Evolutionary conservation across 2,888 invertebrate genomes (phyloP).

Genomic region (Oscheius myriophilus): DNA sequence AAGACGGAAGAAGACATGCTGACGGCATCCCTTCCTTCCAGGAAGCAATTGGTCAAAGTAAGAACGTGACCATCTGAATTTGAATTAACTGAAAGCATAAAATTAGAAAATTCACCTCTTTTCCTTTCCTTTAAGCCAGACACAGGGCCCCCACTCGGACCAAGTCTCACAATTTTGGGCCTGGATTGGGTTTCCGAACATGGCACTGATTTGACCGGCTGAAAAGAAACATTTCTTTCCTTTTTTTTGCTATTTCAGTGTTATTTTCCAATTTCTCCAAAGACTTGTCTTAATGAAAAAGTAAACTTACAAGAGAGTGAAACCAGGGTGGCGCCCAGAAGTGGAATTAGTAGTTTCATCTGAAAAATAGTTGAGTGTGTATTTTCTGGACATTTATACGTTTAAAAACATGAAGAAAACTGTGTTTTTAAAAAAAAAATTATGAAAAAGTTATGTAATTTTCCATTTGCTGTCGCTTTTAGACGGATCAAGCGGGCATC

Average conservation of each 20-base stretch:
- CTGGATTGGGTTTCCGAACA: slow-evolving; percentile 66
- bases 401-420: neutral
- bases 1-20: slow-evolving; percentile 68
- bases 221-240: slow-evolving; percentile 10
- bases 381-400: no score
- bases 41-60: slow-evolving; percentile 69
- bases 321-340: neutral
- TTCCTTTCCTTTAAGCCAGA: slow-evolving; percentile 66
- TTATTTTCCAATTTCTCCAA: neutral
- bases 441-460: neutral
- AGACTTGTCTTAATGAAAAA: neutral
- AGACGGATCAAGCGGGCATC: neutral
- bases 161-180: slow-evolving; percentile 65
- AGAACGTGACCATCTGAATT: slow-evolving; percentile 54
- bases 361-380: neutral
- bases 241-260: no score
- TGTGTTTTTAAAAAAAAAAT: neutral
- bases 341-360: slow-evolving; percentile 17
- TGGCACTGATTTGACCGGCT: slow-evolving; percentile 64
- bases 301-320: slow-evolving; percentile 7
- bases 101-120: slow-evolving; percentile 32
- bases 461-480: neutral
- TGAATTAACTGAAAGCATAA: neutral
- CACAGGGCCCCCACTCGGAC: slow-evolving; percentile 69
- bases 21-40: slow-evolving; percentile 66